phyloP scores from a whole-genome alignment of 1,140 invertebrate species.

The Belonocnema kinseyi region DNA sequence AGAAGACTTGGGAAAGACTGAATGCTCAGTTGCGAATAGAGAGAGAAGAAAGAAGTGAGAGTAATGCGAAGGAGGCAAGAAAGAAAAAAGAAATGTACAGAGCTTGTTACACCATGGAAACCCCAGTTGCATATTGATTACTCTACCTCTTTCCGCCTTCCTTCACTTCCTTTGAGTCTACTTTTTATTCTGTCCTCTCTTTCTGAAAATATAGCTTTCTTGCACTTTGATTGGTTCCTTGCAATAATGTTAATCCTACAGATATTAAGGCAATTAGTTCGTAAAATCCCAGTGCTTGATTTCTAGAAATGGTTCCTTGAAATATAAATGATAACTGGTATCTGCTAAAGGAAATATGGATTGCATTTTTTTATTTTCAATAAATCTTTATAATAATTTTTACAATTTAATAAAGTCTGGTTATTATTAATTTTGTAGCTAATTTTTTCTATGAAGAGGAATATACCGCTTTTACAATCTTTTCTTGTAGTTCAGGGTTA shows the following conservation, averaged over 20 bases:
- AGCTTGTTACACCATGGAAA: constrained; percentile 48
- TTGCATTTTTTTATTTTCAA: too few relatives aligned
- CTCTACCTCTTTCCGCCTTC: constrained; percentile 39
- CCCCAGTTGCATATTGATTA: constrained; percentile 51
- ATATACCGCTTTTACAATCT: too few relatives aligned
- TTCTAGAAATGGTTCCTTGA: too few relatives aligned
- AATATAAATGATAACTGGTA: too few relatives aligned
- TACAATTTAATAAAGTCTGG: too few relatives aligned
- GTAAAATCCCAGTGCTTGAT: too few relatives aligned
- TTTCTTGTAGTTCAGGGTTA: too few relatives aligned
- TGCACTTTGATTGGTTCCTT: not conserved
- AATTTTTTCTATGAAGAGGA: too few relatives aligned
- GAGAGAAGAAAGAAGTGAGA: not conserved
- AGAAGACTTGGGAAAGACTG: constrained; percentile 33
- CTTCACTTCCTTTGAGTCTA: constrained; percentile 41
- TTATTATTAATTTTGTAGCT: too few relatives aligned
- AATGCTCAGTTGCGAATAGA: constrained; percentile 39
- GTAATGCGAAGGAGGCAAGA: constrained; percentile 37
- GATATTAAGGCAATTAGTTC: not conserved
- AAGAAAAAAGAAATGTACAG: constrained; percentile 47
- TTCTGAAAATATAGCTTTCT: constrained; percentile 19
- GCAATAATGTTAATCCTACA: not conserved
- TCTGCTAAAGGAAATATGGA: too few relatives aligned
- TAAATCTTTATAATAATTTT: too few relatives aligned
- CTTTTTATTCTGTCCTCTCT: constrained; percentile 36